Evolutionary conservation across 2,888 invertebrate species (phyloP).

Genomic region (Torymus tubicola): DNA sequence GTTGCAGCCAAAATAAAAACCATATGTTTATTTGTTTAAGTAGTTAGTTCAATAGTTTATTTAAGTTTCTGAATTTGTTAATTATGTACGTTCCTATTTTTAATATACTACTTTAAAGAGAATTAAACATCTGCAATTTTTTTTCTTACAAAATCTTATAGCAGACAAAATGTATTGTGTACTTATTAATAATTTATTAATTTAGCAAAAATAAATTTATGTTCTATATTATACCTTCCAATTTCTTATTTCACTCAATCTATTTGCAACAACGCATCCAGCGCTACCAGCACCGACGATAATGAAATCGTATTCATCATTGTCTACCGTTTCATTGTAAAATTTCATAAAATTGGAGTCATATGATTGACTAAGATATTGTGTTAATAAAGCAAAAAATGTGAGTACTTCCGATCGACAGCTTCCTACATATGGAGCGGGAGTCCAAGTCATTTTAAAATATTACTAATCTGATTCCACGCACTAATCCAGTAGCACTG

Average conservation of each 20-base stretch:
- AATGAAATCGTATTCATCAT: slow-evolving; percentile 37
- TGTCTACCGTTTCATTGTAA: background rate
- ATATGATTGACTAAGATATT: slow-evolving; percentile 15
- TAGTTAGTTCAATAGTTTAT: too few relatives aligned
- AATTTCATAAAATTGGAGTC: background rate
- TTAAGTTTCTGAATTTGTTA: too few relatives aligned
- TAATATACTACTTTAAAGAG: too few relatives aligned
- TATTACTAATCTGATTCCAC: too few relatives aligned
- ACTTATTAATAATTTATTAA: too few relatives aligned
- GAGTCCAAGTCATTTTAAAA: slow-evolving; percentile 25
- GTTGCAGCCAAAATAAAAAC: slow-evolving; percentile 52
- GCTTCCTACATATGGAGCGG: background rate
- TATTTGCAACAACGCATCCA: slow-evolving; percentile 44
- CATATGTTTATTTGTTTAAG: background rate
- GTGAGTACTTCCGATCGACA: background rate
- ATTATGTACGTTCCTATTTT: too few relatives aligned
- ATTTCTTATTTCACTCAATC: slow-evolving; percentile 31
- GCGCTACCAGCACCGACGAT: slow-evolving; percentile 47
- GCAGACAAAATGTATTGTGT: too few relatives aligned
- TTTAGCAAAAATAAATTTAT: too few relatives aligned
- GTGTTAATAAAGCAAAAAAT: slow-evolving; percentile 16
- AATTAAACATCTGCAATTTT: too few relatives aligned
- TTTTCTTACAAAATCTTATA: too few relatives aligned
- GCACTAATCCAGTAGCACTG: too few relatives aligned
- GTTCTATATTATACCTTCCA: slow-evolving; percentile 30